Conservation (phyloP, 2,888 invertebrate species). For the Folsomia manolachei region DNA sequence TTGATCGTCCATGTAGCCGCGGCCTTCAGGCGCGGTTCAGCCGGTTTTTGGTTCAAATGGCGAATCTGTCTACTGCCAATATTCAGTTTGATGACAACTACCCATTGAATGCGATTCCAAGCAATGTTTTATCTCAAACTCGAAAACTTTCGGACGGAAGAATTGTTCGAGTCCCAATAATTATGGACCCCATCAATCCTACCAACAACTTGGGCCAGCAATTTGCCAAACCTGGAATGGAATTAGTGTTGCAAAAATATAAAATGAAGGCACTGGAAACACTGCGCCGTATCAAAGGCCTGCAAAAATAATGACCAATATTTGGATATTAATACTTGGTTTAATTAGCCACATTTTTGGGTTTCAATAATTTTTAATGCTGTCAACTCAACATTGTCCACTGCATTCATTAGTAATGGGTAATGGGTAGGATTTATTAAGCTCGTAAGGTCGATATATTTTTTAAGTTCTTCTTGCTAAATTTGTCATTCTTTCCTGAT, state of each 20-base stretch:
- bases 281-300: not conserved
- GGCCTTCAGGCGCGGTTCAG: not conserved
- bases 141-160: too few relatives aligned
- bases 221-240: not conserved
- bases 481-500: not conserved
- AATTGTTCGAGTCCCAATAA: not conserved
- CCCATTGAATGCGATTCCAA: not conserved
- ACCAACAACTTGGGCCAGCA: not conserved
- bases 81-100: not conserved
- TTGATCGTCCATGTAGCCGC: not conserved
- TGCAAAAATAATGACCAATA: not conserved
- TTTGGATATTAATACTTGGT: not conserved
- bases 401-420: too few relatives aligned
- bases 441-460: too few relatives aligned
- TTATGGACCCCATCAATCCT: conserved; percentile 1
- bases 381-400: too few relatives aligned
- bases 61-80: not conserved
- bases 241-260: not conserved
- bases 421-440: too few relatives aligned
- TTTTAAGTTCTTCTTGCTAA: too few relatives aligned
- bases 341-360: too few relatives aligned
- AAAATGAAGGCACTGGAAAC: not conserved
- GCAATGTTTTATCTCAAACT: not conserved
- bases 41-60: not conserved
- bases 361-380: too few relatives aligned